Conservation (phyloP, 2,113 vertebrate species). For the Colistium nudipinnis region DNA sequence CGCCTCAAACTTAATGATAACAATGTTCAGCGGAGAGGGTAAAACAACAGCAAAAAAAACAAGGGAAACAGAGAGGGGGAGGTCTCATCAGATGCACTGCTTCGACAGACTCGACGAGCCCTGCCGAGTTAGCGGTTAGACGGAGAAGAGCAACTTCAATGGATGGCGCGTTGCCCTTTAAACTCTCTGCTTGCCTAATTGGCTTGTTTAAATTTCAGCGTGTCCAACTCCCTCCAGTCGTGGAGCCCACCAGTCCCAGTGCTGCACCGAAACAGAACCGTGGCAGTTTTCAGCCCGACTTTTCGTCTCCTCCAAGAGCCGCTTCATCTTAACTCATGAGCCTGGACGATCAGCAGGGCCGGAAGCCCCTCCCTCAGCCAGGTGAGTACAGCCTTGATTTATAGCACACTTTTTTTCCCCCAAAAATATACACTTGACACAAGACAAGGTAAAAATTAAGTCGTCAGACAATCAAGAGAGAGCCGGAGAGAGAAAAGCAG, state of each 20-base stretch:
- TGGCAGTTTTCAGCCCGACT: conserved; percentile 10
- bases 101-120: conserved; percentile 59
- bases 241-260: conserved; percentile 42
- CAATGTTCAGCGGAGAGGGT: conserved; percentile 49
- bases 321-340: conserved; percentile 26
- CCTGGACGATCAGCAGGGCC: conserved; percentile 19
- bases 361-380: conserved; percentile 1
- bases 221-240: conserved; percentile 64
- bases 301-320: conserved; percentile 38
- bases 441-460: conserved; percentile 65
- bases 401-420: conserved; percentile 18
- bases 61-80: conserved; percentile 31
- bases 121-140: conserved; percentile 51
- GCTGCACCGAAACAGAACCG: background rate
- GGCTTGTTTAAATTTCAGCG: conserved; percentile 75
- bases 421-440: conserved; percentile 59
- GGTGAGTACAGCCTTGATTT: conserved; percentile 52
- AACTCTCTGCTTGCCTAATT: conserved; percentile 74
- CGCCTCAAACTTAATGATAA: conserved; percentile 60
- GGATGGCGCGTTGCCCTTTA: conserved; percentile 69
- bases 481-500: conserved; percentile 47
- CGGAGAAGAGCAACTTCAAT: conserved; percentile 63
- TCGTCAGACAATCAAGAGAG: conserved; percentile 63
- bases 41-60: conserved; percentile 43
- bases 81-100: conserved; percentile 72